Base-by-base conservation (phyloP, 2,113 vertebrate species). In the Hippocampus guttulatus region DNA sequence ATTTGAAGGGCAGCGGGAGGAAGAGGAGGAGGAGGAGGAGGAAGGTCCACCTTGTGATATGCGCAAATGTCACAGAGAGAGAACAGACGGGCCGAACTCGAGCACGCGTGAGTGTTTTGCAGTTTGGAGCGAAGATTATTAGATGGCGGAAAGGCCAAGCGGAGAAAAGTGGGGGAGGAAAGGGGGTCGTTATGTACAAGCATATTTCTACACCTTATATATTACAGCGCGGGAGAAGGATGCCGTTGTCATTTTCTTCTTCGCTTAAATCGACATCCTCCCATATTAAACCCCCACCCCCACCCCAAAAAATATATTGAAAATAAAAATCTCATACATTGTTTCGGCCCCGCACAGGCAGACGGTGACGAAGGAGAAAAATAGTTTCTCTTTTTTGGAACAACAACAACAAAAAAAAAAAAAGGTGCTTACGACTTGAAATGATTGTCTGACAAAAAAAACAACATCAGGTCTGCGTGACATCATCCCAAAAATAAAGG, bases 321-420 rank as follows among this genome's bases (percentile, higher is more conserved):
- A 98, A 98, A 98, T 97, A 99, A 99, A 98, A 98, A 97, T 98
- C 95, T 98, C 94, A 98, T 97, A 99, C 97, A 99, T 96, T 94
- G 87, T 94, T 84, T 87, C 82, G 94, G 98, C 94, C 95, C 96
- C 97, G 98, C 95, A 96, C 93, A 98, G 96, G 96, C 96, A 96
- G 33, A 38, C 33, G 33, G 95, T 98, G 96, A 98, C 95, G 95
- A 95, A 93, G 94, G 94, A 92, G 94, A 92, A 93, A 14, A 18
- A 93, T 93, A 81, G 18, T 47, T 64, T 23, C 47, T 65, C n/a
- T 18, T 33, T 61, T 61, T 30, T 52, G 21, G 21, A 41, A 21
- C 4, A 64, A 64, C 38, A 41, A 64, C 14, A 16, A 66, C 43
- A 64, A 45, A 16, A 43, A 54, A 27, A 1, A 41, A 93, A 96